Base-by-base conservation (phyloP, 2,113 vertebrate species). In the Vanacampus margaritifer region DNA sequence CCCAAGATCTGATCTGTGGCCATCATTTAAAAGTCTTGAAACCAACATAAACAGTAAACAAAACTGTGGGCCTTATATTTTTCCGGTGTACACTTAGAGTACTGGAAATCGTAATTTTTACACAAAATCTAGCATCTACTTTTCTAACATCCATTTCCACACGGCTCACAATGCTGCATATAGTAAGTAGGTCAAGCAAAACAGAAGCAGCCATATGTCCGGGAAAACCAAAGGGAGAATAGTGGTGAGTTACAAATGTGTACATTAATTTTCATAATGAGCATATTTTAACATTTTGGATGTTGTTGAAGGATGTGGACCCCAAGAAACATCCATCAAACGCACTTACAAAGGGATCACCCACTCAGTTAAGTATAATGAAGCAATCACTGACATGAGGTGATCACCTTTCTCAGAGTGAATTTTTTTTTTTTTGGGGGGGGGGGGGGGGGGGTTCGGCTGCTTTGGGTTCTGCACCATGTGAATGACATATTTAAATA, bases 1-100 rank as follows among this genome's bases (percentile, higher is more conserved):
- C 35, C 19, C 48, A 19, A 76, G 36, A 51, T 65, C 68, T 50
- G 57, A 71, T 66, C 43, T 50, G 67, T n/a, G 53, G 39, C 68
- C 32, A 26, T 56, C 54, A 41, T 51, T 66, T 72, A 39, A 69
- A 48, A 72, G 63, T 50, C 26, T 36, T 71, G 7, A 50, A 21
- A 50, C 0, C 19, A 10, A 12, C 9, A 16, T 60, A 50, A 24
- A 66, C 51, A 75, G 65, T 65, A 62, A 75, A 61, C 61, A 71
- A 60, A 62, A 35, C 71, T 57, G 39, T 73, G 43, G 62, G 39
- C 60, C 9, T 50, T 9, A 50, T 50, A 50, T n/a, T n/a, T n/a
- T 50, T 50, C 16, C 43, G n/a, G 21, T 21, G 6, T 50, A 50
- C 21, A 19, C 43, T 45, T 45, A 50, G 17, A 50, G 48, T n/a